A percentile compares a stretch with the other conserved stretches of the same genome.
Evolutionary conservation across 1,140 invertebrate genomes (phyloP).

Genomic region (Palaemon carinicauda): DNA sequence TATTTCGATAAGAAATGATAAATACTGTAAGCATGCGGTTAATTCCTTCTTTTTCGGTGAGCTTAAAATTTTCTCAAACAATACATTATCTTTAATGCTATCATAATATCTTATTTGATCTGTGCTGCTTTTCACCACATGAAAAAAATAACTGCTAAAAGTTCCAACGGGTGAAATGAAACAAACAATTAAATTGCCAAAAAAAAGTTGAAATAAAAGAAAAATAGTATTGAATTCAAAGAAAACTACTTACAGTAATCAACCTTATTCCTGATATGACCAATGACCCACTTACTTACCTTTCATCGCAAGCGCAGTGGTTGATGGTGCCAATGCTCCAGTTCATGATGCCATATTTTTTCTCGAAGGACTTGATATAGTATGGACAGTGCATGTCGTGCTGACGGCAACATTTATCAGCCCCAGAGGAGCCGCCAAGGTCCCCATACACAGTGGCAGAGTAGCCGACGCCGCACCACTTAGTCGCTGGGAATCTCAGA

Average conservation of each 20-base stretch:
- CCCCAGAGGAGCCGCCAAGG: conserved; percentile 77
- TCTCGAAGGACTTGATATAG: conserved; percentile 79
- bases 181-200: too few species aligned
- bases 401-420: conserved; percentile 83
- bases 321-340: conserved; percentile 84
- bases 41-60: too few species aligned
- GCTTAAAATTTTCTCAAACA: too few species aligned
- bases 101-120: too few species aligned
- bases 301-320: conserved; percentile 87
- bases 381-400: conserved; percentile 84
- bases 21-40: too few species aligned
- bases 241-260: neutral
- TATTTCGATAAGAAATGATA: too few species aligned
- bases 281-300: conserved; percentile 71
- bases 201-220: too few species aligned
- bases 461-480: conserved; percentile 87
- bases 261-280: neutral
- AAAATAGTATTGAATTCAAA: too few species aligned
- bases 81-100: too few species aligned
- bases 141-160: too few species aligned
- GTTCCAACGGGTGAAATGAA: too few species aligned
- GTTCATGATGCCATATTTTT: conserved; percentile 83
- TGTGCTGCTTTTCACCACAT: too few species aligned
- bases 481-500: conserved; percentile 80
- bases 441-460: conserved; percentile 78